Conservation (phyloP, 1,140 invertebrate species). For the Potamilus streckersoni region DNA sequence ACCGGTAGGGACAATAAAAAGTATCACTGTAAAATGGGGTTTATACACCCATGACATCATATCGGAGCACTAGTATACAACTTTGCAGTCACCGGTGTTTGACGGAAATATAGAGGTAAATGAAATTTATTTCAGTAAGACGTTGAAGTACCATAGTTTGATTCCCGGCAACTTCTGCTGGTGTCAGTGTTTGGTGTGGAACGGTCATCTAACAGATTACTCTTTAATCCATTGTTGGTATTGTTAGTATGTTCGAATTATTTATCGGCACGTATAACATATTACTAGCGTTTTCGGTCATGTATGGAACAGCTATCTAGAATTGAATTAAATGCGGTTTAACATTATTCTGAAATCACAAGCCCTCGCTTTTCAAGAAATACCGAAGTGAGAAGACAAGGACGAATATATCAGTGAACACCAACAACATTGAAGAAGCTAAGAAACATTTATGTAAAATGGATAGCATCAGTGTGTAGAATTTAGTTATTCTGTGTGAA, state of each 20-base stretch:
- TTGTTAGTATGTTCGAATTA: conserved; percentile 10
- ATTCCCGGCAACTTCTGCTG: too few relatives aligned
- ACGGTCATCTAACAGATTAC: too few relatives aligned
- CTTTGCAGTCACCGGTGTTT: too few relatives aligned
- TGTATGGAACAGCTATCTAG: conserved; percentile 19
- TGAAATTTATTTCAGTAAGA: too few relatives aligned
- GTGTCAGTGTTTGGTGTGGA: too few relatives aligned
- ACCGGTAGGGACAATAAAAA: too few relatives aligned
- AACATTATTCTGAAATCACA: conserved; percentile 22
- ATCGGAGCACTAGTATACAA: too few relatives aligned
- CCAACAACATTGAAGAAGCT: conserved; percentile 26
- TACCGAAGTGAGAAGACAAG: conserved; percentile 15
- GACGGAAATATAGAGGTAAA: too few relatives aligned
- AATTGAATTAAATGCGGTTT: conserved; percentile 16
- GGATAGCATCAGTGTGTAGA: conserved; percentile 5
- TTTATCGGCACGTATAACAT: conserved; percentile 14
- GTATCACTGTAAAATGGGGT: too few relatives aligned
- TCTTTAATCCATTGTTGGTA: not conserved
- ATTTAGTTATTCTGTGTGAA: conserved; percentile 18
- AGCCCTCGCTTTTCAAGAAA: conserved; percentile 17
- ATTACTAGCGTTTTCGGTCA: conserved; percentile 16
- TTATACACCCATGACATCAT: too few relatives aligned
- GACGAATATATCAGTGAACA: conserved; percentile 13
- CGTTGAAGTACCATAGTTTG: too few relatives aligned
- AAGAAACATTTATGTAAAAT: conserved; percentile 26